Conservation (phyloP, 2,797 vertebrate species). For the Muraenolepis orangiensis region DNA sequence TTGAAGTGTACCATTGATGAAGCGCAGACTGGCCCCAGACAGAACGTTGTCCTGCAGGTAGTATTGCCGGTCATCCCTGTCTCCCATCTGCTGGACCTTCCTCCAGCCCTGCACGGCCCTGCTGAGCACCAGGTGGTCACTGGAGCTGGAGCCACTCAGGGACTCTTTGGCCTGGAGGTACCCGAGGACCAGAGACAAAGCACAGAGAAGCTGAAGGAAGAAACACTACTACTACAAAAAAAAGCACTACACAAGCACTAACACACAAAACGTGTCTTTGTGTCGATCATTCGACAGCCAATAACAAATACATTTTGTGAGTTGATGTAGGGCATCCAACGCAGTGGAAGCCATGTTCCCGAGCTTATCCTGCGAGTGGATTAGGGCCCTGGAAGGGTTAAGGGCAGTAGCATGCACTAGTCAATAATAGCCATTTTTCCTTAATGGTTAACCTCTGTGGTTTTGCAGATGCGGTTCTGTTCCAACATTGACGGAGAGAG, state of each 20-base stretch:
- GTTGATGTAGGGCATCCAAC: neutral
- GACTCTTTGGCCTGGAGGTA: constrained; percentile 78
- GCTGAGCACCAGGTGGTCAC: constrained; percentile 88
- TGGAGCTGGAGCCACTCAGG: constrained; percentile 81
- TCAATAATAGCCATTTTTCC: too few relatives aligned
- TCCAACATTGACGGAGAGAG: too few relatives aligned
- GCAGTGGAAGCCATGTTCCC: neutral
- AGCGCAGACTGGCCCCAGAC: constrained; percentile 81
- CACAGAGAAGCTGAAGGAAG: neutral
- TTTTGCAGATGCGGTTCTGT: too few relatives aligned
- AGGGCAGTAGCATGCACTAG: too few relatives aligned
- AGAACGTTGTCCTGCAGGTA: constrained; percentile 80
- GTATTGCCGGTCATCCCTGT: constrained; percentile 72
- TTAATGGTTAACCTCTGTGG: too few relatives aligned
- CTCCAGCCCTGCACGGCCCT: constrained; percentile 84
- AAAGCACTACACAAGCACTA: too few relatives aligned
- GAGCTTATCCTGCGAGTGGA: too few relatives aligned
- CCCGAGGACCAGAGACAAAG: neutral
- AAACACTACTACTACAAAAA: neutral
- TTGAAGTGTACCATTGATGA: constrained; percentile 81
- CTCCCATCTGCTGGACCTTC: constrained; percentile 67
- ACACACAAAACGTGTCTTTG: too few relatives aligned
- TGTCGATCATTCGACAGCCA: neutral
- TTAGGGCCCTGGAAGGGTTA: too few relatives aligned
- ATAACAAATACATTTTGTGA: neutral